Base-by-base conservation (phyloP, 2,888 invertebrate genomes). In the Julus scanicus region DNA sequence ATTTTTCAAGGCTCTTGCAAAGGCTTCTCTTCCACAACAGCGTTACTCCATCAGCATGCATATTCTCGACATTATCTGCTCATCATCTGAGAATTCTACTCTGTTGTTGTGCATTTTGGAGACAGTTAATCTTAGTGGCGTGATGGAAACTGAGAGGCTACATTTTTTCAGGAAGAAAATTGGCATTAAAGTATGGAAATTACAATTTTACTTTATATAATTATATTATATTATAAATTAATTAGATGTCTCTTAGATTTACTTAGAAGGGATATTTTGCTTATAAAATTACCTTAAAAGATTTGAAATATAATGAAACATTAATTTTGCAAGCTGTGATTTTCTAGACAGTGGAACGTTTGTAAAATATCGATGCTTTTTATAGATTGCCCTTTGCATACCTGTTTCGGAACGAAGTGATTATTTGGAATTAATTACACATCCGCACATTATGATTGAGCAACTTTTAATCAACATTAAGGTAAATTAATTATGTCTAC, bases 401-500 rank as follows among this genome's bases (percentile, higher is more conserved):
- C 84, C 86, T n/a, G 84, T 37, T 9, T 87, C 71, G 3, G 89
- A 89, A 39, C 63, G 86, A 48, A n/a, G 29, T 17, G 83, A 88
- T 86, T 89, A 88, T 53, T 3, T 57, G 37, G 57, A 63, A 20
- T 87, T 91, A 37, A 90, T 92, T 8, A 89, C 91, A 3, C 89
- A 91, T 89, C 98, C 98, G 0, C 91, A 96, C 80, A 92, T 96
- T 4, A 80, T 88, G 87, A 85, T 89, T 29, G 85, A 89, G 13
- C 53, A 85, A 53, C 57, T 88, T 40, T 44, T 84, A 44, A 57
- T 84, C 44, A 83, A 88, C 44, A 48, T 88, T 89, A 94, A 94
- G 37, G 94, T 96, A 0, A 96, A 95, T 98, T 91, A 93, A 97
- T 40, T 83, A 15, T 88, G 17, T 63, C 53, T 57, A 57, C n/a